Evolutionary conservation across 2,113 vertebrate species (phyloP), one percentile per base, ranked within the genome.

Genomic region (Percina caprodes): DNA sequence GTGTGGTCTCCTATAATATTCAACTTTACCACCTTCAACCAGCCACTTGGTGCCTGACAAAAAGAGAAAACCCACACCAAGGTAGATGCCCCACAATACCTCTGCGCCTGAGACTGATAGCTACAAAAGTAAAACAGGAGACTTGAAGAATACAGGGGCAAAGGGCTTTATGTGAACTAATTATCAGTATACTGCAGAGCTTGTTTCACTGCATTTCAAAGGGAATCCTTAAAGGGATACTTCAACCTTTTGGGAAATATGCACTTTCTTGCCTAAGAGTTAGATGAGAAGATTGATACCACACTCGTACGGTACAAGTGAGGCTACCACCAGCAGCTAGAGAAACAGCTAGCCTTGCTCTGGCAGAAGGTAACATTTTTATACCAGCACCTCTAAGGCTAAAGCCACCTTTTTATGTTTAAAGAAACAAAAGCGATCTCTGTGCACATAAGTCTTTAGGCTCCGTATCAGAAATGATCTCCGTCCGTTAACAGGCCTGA

Each of bases 151-250:
- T 42, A 46, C 15, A 9, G 1, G 48, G 39, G 15, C 19, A 49
- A 35, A 2, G 9, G 60, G 10, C 26, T 61, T 58, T 15, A 23
- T 61, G 51, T 55, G 35, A 63, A 15, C 46, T 23, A 33, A 76
- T 79, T 30, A 63, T 48, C 49, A 0, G 24, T 1, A 11, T 42
- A 10, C 19, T 42, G 18, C 56, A 46, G 62, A 71, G 39, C 62
- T 59, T 35, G n/a, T 82, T 75, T 68, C 24, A 76, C 52, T 77
- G n/a, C 63, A 66, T 59, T 15, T 65, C 33, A 46, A 52, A 45
- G 60, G 54, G 35, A 39, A 10, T 42, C 46, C 54, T 78, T 62
- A 67, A 69, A 67, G 61, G 10, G 58, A 48, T 39, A 68, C 21
- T 35, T 61, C 15, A 59, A 2, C 15, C 5, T 61, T 39, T 46